Conservation (phyloP, 2,888 invertebrate genomes). For the Phyllotreta striolata region DNA sequence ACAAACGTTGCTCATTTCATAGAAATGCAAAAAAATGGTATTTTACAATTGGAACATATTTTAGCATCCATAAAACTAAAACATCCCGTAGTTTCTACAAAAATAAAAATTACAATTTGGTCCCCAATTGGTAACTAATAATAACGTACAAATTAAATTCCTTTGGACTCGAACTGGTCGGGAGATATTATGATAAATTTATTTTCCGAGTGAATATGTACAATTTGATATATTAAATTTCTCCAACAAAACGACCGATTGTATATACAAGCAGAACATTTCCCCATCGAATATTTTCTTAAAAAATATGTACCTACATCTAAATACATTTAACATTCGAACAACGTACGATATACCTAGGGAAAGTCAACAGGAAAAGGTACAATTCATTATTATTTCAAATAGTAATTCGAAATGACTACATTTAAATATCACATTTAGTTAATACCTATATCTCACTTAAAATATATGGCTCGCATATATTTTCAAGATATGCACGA, state of each 20-base stretch:
- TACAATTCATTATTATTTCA: slow-evolving; percentile 11
- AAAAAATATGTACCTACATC: too few species aligned
- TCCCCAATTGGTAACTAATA: slow-evolving; percentile 16
- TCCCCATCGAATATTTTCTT: too few species aligned
- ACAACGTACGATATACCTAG: background rate
- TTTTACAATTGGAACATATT: slow-evolving; percentile 2
- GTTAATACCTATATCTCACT: slow-evolving; percentile 31
- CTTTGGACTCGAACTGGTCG: slow-evolving; percentile 9
- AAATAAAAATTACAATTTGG: slow-evolving; percentile 11
- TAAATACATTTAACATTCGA: background rate
- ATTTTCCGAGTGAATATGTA: too few species aligned
- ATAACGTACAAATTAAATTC: background rate
- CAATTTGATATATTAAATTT: slow-evolving; percentile 3
- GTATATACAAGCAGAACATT: too few species aligned
- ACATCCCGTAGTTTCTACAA: background rate
- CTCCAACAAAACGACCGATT: background rate
- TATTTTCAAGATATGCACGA: slow-evolving; percentile 19
- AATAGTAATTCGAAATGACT: slow-evolving; percentile 43
- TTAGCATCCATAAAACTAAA: background rate
- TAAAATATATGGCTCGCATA: slow-evolving; percentile 35
- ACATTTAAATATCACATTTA: slow-evolving; percentile 48
- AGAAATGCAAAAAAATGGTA: too few species aligned
- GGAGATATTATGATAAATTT: too few species aligned
- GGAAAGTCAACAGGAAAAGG: background rate
- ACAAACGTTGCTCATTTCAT: too few species aligned